Conservation (phyloP, 2,888 invertebrate genomes). For the Fabriciana adippe region DNA sequence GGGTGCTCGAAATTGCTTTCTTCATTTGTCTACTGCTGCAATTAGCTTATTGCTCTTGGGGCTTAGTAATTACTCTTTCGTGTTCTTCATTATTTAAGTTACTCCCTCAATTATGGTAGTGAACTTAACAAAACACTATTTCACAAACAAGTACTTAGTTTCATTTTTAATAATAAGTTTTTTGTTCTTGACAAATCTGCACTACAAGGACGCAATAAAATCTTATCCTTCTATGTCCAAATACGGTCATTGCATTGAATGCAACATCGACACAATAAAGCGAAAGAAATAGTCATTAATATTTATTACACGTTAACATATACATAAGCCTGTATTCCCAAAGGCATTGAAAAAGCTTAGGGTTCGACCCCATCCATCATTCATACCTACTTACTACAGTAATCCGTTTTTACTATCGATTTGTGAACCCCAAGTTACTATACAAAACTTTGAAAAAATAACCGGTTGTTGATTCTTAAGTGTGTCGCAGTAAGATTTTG, state of each 20-base stretch:
- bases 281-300: slow-evolving; percentile 16
- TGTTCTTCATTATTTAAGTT: slow-evolving; percentile 15
- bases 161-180: background rate
- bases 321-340: slow-evolving; percentile 27
- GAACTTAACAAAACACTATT: background rate
- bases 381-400: slow-evolving; percentile 31
- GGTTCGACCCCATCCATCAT: slow-evolving; percentile 41
- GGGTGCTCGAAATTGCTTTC: slow-evolving; percentile 25
- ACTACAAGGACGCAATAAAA: too few relatives aligned
- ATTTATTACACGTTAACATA: slow-evolving; percentile 22
- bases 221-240: background rate
- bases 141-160: background rate
- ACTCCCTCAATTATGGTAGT: background rate
- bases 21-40: slow-evolving; percentile 24
- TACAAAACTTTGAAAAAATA: slow-evolving; percentile 18
- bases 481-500: background rate
- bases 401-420: slow-evolving; percentile 42
- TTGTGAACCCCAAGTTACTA: slow-evolving; percentile 27
- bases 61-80: slow-evolving; percentile 26
- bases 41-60: slow-evolving; percentile 19
- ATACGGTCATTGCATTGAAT: background rate
- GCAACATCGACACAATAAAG: background rate
- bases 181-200: background rate
- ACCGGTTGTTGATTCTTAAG: background rate
- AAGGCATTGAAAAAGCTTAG: slow-evolving; percentile 25